Evolutionary conservation across 1,140 invertebrate species (phyloP).

Genomic region (Drosophila bifasciata): DNA sequence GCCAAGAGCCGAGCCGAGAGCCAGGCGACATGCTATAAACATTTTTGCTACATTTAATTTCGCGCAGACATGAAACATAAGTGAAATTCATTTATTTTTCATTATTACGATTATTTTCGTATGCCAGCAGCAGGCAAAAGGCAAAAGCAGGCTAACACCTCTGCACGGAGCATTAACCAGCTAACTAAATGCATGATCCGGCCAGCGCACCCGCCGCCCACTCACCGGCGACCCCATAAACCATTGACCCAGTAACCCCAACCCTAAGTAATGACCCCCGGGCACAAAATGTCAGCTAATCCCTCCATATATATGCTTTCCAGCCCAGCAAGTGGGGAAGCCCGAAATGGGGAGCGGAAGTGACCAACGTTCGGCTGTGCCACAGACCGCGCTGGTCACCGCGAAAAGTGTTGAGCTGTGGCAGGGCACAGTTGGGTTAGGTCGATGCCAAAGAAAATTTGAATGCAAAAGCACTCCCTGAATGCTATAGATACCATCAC

Average conservation of each 20-base stretch:
- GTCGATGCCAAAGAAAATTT: conserved; percentile 17
- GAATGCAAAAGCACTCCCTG: background rate
- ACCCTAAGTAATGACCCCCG: conserved; percentile 74
- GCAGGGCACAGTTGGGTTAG: conserved; percentile 7
- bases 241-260: conserved; percentile 79
- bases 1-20: conserved; percentile 2
- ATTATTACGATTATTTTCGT: conserved; percentile 61
- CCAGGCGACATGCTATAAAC: conserved; percentile 67
- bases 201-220: background rate
- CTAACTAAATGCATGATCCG: conserved; percentile 29
- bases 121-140: conserved; percentile 61
- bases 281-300: conserved; percentile 71
- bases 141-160: conserved; percentile 28
- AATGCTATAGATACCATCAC: no score
- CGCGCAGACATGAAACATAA: conserved; percentile 74
- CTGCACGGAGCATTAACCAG: conserved; percentile 58
- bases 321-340: conserved; percentile 25
- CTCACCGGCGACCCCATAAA: conserved; percentile 69
- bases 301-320: conserved; percentile 64
- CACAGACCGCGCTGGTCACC: conserved; percentile 2
- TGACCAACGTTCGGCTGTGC: conserved; percentile 36
- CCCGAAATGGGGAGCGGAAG: conserved; percentile 53
- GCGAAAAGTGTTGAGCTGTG: conserved; percentile 56
- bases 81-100: conserved; percentile 80
- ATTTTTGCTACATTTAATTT: conserved; percentile 78